phyloP scores from a whole-genome alignment of 2,113 vertebrate species.

The Sclerurus mexicanus region DNA sequence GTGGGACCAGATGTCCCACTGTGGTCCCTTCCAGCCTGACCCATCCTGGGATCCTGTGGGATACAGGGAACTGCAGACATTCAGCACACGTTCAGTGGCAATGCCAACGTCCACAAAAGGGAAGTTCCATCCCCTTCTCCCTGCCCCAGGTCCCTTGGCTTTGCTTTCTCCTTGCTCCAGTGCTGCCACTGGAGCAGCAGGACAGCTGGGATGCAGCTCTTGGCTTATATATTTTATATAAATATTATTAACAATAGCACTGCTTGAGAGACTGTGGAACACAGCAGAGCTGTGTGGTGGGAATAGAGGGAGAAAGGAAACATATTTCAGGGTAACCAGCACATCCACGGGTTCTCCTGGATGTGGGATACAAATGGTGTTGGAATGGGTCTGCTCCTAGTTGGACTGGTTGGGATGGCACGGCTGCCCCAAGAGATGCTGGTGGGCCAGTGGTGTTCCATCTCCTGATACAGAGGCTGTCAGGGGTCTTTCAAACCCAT shows the following conservation, averaged over 20 bases:
- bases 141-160: neutral
- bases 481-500: neutral
- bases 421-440: neutral
- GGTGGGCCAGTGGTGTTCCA: neutral
- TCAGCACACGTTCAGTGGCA: accelerated
- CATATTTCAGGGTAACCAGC: neutral
- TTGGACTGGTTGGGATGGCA: accelerated
- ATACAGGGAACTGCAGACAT: neutral
- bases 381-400: neutral
- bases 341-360: neutral
- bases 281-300: neutral
- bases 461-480: neutral
- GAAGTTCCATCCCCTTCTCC: neutral
- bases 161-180: neutral
- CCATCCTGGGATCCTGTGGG: accelerated
- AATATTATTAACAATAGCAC: neutral
- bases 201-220: neutral
- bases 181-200: neutral
- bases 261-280: neutral
- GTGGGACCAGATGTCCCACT: neutral
- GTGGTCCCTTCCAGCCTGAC: accelerated
- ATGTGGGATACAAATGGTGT: neutral
- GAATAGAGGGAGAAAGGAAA: neutral
- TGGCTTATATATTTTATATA: neutral
- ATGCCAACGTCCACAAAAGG: neutral